These are phyloP conservation scores for Cyclopterus lumpus DNA, from an alignment of 2,797 vertebrate genomes.

Conservation along the genomic window DNA sequence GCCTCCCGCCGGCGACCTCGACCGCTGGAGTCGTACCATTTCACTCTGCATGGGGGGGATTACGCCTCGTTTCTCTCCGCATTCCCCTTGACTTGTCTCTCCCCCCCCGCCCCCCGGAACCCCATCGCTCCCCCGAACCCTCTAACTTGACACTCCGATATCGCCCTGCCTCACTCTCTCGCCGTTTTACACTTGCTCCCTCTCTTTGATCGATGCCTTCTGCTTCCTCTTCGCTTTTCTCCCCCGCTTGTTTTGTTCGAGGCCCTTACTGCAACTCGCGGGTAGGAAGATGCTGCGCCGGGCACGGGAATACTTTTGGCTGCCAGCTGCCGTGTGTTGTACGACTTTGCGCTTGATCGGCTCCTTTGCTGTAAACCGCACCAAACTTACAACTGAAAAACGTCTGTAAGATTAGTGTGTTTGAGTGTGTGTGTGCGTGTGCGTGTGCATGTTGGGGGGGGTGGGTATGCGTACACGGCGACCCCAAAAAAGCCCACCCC, in stretches of 20 bases:
- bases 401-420: conserved; percentile 19
- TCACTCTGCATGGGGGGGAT: conserved; percentile 64
- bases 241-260: conserved; percentile 39
- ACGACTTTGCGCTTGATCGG: conserved; percentile 44
- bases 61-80: conserved; percentile 48
- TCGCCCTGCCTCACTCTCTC: conserved; percentile 29
- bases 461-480: conserved; percentile 18
- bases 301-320: conserved; percentile 11
- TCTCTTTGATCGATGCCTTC: conserved; percentile 64
- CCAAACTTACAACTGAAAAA: conserved; percentile 18
- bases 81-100: conserved; percentile 60
- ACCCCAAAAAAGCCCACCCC: conserved; percentile 39
- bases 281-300: conserved; percentile 52
- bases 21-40: conserved; percentile 71
- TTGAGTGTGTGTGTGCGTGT: conserved; percentile 8
- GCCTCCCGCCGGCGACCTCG: conserved; percentile 44
- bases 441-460: not conserved
- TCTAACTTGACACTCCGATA: conserved; percentile 35
- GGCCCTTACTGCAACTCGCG: conserved; percentile 41
- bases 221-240: conserved; percentile 50
- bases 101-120: conserved; percentile 14
- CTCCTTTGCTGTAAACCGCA: conserved; percentile 24
- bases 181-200: conserved; percentile 24
- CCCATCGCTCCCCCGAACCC: conserved; percentile 20
- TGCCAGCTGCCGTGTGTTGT: conserved; percentile 37